Percentiles rank a stretch among this genome's conserved stretches.
phyloP scores from a whole-genome alignment of 2,797 vertebrate genomes.

The Micromesistius poutassou region DNA sequence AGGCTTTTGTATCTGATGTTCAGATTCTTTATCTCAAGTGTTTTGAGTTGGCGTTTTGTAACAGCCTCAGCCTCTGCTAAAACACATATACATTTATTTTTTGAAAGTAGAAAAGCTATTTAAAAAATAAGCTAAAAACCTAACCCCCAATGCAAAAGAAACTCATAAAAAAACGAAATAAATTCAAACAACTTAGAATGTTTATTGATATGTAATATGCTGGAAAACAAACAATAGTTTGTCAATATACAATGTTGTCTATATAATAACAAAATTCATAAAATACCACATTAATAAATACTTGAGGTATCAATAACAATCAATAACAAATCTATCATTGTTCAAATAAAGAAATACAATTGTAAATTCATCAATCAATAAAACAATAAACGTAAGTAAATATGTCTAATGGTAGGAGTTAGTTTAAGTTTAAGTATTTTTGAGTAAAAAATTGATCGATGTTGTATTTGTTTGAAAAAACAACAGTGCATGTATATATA shows the following conservation, averaged over 20 bases:
- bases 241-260: background rate
- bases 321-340: background rate
- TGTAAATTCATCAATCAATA: background rate
- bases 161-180: background rate
- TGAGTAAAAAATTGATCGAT: background rate
- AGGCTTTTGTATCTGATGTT: background rate
- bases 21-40: background rate
- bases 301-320: background rate
- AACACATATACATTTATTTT: background rate
- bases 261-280: background rate
- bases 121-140: background rate
- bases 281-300: background rate
- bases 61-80: background rate
- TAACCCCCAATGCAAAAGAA: background rate
- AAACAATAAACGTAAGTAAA: background rate
- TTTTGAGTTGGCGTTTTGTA: too few relatives aligned
- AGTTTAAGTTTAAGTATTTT: background rate
- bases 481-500: background rate
- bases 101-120: background rate
- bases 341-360: background rate
- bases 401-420: background rate
- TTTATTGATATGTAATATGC: background rate
- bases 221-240: background rate
- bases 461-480: background rate
- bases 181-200: background rate